Conservation (phyloP, 2,888 invertebrate species). For the Lobophora halterata region DNA sequence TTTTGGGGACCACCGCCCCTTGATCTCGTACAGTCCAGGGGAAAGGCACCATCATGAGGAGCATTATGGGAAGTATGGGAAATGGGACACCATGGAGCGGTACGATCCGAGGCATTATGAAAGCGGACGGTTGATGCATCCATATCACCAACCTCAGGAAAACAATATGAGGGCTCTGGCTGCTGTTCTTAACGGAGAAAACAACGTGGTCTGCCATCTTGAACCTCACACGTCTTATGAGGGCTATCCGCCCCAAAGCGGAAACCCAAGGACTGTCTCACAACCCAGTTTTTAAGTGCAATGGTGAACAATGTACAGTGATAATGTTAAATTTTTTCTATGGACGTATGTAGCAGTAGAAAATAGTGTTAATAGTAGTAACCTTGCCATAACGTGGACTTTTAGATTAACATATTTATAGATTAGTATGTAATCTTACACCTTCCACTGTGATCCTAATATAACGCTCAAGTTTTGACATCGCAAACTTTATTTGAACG, state of each 20-base stretch:
- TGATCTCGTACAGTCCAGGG: conserved; percentile 88
- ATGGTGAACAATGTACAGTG: conserved; percentile 58
- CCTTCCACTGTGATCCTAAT: conserved; percentile 81
- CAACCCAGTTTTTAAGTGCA: conserved; percentile 74
- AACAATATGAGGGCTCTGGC: conserved; percentile 83
- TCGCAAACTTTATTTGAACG: conserved; percentile 58
- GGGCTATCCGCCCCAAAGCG: conserved; percentile 69
- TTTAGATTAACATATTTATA: conserved; percentile 60
- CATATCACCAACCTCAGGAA: conserved; percentile 76
- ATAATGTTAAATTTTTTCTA: conserved; percentile 72
- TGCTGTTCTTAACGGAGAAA: conserved; percentile 91
- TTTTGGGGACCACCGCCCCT: conserved; percentile 90
- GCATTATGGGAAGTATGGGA: conserved; percentile 73
- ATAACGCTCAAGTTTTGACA: conserved; percentile 75
- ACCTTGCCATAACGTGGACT: conserved; percentile 79
- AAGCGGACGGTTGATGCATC: conserved; percentile 76
- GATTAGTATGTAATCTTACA: conserved; percentile 68
- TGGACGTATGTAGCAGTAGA: conserved; percentile 64
- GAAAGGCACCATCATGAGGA: conserved; percentile 79
- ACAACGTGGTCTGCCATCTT: conserved; percentile 92
- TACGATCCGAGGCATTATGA: conserved; percentile 75
- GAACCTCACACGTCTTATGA: conserved; percentile 85
- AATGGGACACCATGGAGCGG: conserved; percentile 77
- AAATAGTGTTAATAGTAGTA: conserved; percentile 70
- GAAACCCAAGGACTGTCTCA: conserved; percentile 73